These are phyloP conservation scores for Congeria kusceri DNA, from an alignment of 2,888 invertebrate species.

Conservation along the genomic window DNA sequence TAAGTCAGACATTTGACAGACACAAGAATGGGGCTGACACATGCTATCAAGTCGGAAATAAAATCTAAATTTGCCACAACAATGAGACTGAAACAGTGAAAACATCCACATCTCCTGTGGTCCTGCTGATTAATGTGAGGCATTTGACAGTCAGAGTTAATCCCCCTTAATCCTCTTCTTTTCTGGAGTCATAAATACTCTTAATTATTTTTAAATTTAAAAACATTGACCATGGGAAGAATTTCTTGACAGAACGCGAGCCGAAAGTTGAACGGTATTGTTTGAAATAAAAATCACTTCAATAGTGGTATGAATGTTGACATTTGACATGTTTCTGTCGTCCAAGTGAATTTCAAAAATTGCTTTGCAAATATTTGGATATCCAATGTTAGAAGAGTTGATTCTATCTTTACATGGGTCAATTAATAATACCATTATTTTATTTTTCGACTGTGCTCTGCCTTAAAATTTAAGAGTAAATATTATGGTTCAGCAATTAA, in stretches of 20 bases:
- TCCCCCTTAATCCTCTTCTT: slow-evolving; percentile 50
- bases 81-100: slow-evolving; percentile 39
- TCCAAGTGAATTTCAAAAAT: background rate
- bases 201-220: slow-evolving; percentile 42
- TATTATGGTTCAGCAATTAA: too few species aligned
- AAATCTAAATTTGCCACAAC: slow-evolving; percentile 6
- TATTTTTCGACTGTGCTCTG: too few species aligned
- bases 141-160: slow-evolving; percentile 50
- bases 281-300: background rate
- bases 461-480: too few species aligned
- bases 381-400: too few species aligned
- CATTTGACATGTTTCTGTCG: background rate
- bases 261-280: background rate
- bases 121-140: slow-evolving; percentile 44
- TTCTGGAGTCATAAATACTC: slow-evolving; percentile 50
- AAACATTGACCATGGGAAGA: slow-evolving; percentile 17
- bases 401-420: too few species aligned
- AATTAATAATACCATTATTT: too few species aligned
- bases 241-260: slow-evolving; percentile 13
- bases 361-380: background rate
- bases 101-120: slow-evolving; percentile 54
- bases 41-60: background rate
- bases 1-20: slow-evolving; percentile 10
- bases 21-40: background rate
- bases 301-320: background rate